Evolutionary conservation across 2,888 invertebrate species (phyloP).

Genomic region (Eudemis profundana): DNA sequence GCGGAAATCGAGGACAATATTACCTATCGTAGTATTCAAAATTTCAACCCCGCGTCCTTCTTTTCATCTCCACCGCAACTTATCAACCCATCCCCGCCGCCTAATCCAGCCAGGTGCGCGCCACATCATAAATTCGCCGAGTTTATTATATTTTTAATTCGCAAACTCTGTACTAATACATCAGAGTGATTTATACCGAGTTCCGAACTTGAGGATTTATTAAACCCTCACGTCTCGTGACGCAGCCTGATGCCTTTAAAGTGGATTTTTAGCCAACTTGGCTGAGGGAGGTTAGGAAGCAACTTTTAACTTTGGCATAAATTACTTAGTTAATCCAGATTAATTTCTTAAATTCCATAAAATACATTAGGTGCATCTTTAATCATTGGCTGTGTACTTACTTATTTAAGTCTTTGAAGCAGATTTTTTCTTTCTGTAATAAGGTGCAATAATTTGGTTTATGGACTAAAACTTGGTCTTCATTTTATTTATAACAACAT

Average conservation of each 20-base stretch:
- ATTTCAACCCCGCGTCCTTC: background rate
- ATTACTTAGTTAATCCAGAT: too few relatives aligned
- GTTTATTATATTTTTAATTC: constrained; percentile 53
- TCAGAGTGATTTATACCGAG: constrained; percentile 49
- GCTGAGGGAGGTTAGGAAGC: background rate
- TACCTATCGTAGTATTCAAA: background rate
- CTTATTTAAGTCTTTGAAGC: too few relatives aligned
- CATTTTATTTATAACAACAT: too few relatives aligned
- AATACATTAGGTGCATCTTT: too few relatives aligned
- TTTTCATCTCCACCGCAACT: constrained; percentile 3
- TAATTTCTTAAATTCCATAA: too few relatives aligned
- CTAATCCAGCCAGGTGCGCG: constrained; percentile 26
- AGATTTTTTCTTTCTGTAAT: too few relatives aligned
- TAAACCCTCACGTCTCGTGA: constrained; percentile 41
- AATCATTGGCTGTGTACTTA: too few relatives aligned
- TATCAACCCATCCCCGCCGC: constrained; percentile 15
- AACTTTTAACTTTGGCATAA: too few relatives aligned
- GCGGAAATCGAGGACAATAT: too few relatives aligned
- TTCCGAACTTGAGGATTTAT: constrained; percentile 50
- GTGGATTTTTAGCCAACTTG: constrained; percentile 28
- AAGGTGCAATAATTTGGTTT: too few relatives aligned
- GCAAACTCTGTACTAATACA: constrained; percentile 48
- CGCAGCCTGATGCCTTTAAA: constrained; percentile 33
- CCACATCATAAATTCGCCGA: constrained; percentile 46
- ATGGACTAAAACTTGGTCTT: too few relatives aligned